phyloP scores from a whole-genome alignment of 2,797 vertebrate species.

The Pseudochaenichthys georgianus region DNA sequence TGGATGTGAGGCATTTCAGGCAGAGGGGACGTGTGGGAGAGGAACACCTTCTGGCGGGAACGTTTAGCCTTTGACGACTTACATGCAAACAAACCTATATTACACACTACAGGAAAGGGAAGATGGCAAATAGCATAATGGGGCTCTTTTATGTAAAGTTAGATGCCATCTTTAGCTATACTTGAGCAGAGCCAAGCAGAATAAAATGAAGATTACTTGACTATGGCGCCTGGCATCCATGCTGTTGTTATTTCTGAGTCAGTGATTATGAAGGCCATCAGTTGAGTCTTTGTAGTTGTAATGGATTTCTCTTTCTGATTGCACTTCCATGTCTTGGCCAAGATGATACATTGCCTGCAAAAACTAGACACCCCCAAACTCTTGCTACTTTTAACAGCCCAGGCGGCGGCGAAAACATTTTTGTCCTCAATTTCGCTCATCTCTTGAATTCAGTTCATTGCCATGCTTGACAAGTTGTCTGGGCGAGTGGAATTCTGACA shows the following conservation, averaged over 20 bases:
- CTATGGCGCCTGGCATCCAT: background rate
- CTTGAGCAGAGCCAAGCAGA: background rate
- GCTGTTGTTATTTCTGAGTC: constrained; percentile 22
- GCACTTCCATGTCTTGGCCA: constrained; percentile 13
- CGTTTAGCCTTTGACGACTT: too few species aligned
- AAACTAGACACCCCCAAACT: constrained; percentile 7
- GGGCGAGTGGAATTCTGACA: constrained; percentile 51
- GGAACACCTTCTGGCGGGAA: too few species aligned
- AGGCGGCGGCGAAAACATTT: constrained; percentile 13
- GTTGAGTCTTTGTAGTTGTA: constrained; percentile 2
- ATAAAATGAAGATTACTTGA: constrained; percentile 35
- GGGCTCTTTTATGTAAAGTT: constrained; percentile 1
- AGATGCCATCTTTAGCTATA: constrained; percentile 1
- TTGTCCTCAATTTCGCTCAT: constrained; percentile 44
- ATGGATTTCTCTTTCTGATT: constrained; percentile 26
- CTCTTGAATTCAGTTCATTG: constrained; percentile 41
- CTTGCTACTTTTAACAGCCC: constrained; percentile 9
- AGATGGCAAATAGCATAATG: too few species aligned
- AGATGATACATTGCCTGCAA: constrained; percentile 8
- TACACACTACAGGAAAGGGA: too few species aligned
- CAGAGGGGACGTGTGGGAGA: too few species aligned
- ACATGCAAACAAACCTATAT: too few species aligned
- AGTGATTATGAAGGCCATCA: constrained; percentile 11
- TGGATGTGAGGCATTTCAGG: too few species aligned
- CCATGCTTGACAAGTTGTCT: constrained; percentile 39